These are phyloP conservation scores for Villa cingulata DNA, from an alignment of 2,888 invertebrate genomes.

Conservation along the genomic window DNA sequence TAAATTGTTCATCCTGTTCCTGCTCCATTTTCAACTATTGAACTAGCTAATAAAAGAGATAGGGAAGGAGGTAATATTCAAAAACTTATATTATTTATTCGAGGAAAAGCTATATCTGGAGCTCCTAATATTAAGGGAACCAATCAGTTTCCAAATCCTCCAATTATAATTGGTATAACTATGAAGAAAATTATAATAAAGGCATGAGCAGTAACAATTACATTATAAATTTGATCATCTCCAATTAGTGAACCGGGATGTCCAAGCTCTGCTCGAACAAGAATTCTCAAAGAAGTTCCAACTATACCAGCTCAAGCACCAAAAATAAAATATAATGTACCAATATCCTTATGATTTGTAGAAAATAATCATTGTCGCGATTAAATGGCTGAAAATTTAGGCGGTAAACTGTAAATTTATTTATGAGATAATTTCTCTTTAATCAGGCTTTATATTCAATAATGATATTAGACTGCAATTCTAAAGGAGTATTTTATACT, in stretches of 20 bases:
- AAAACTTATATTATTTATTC: constrained; percentile 76
- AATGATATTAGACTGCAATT: constrained; percentile 51
- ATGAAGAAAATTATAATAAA: constrained; percentile 75
- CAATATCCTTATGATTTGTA: constrained; percentile 66
- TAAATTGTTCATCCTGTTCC: constrained; percentile 72
- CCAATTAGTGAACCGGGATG: constrained; percentile 52
- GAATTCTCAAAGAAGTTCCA: constrained; percentile 52
- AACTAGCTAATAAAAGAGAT: constrained; percentile 47
- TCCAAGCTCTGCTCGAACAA: constrained; percentile 61
- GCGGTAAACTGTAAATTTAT: constrained; percentile 54
- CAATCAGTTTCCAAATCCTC: constrained; percentile 74
- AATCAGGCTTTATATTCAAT: constrained; percentile 43
- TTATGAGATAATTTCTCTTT: constrained; percentile 41
- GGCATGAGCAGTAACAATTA: constrained; percentile 65
- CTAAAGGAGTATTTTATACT: constrained; percentile 37
- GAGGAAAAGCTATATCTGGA: constrained; percentile 70
- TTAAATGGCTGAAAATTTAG: constrained; percentile 49
- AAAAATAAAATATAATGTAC: constrained; percentile 55
- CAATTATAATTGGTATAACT: constrained; percentile 60
- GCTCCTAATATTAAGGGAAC: constrained; percentile 61
- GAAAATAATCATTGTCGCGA: constrained; percentile 53
- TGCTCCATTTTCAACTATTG: constrained; percentile 52
- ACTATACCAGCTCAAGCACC: constrained; percentile 55
- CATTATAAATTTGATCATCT: constrained; percentile 65
- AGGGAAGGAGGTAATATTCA: constrained; percentile 61